A percentile compares a stretch with the other conserved stretches of the same genome.
Conservation (phyloP, 2,888 invertebrate species). For the Nephrotoma flavescens region DNA sequence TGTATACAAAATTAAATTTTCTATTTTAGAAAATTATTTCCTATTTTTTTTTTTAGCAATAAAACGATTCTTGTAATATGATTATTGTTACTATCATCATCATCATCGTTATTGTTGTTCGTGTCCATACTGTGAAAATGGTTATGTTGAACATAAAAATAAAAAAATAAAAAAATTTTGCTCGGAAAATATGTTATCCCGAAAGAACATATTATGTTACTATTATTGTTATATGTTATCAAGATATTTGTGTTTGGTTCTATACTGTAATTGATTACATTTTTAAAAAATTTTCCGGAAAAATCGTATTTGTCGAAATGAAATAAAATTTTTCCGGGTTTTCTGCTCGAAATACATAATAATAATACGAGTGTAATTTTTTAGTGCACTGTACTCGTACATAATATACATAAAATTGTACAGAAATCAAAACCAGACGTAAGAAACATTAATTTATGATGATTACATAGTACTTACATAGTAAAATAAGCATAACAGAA, state of each 20-base stretch:
- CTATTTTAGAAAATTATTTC: slow-evolving; percentile 6
- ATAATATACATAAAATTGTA: neutral
- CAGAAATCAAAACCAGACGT: neutral
- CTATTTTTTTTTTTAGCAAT: slow-evolving; percentile 3
- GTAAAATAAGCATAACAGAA: neutral
- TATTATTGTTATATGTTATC: neutral
- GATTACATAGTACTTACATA: neutral
- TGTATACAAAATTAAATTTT: slow-evolving; percentile 5
- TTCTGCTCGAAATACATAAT: neutral
- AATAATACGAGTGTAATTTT: neutral
- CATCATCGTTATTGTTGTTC: neutral
- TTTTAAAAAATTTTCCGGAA: neutral
- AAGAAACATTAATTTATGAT: neutral
- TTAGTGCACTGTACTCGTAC: neutral
- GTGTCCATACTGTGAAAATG: neutral
- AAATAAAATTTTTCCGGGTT: neutral
- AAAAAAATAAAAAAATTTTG: neutral
- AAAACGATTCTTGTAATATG: neutral
- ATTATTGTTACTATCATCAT: neutral
- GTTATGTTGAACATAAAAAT: neutral
- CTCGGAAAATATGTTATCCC: neutral
- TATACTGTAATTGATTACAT: neutral
- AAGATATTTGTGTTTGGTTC: neutral
- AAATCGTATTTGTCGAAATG: neutral
- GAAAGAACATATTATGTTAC: neutral